Evolutionary conservation across 2,113 vertebrate genomes (phyloP), one percentile per base, ranked within the genome.

Genomic region (Cynocephalus volans): DNA sequence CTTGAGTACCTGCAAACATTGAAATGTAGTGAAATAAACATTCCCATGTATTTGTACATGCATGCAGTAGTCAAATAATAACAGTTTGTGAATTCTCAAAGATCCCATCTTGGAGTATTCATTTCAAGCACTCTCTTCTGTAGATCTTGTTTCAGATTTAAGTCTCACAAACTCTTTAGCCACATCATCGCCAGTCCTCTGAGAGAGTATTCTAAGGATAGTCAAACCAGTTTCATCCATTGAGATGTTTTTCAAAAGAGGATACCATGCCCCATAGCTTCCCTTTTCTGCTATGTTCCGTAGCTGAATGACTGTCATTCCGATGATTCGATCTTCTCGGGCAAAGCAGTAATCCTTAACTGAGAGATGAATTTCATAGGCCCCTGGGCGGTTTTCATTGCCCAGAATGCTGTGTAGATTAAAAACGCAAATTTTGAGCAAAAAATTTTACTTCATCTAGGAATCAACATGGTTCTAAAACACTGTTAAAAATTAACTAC

Each of bases 311-410:
- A 99, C 99, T 0, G 99, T 99, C 99, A 99, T 99, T 87, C 99
- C 99, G 0, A 99, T 98, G 73, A 99, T 28, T 58, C 99, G 99
- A 94, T 99, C 99, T 95, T 99, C 99, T 0, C 99, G 98, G 28
- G 99, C 99, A 18, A 99, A 99, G 99, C 99, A 99, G 98, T 99
- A 99, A 98, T 99, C 99, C 96, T 99, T 99, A 95, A 99, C 99
- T 0, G 99, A 99, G 28, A 99, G 96, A 96, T 99, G 99, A 52
- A 99, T 99, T 95, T 99, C 99, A 13, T 99, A 99, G 95, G 98
- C 98, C 87, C 99, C 99, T 0, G 99, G 99, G n/a, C 98, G 99
- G 5, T 99, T 99, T 95, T 99, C 99, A 0, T 99, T 99, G 93
- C 99, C 99, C 96, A 99, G 98, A 97, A 99, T 90, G 94, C 99